Evolutionary conservation across 2,888 invertebrate genomes (phyloP), one percentile per base, ranked within the genome.

Genomic region (Leptinotarsa peninsularis): DNA sequence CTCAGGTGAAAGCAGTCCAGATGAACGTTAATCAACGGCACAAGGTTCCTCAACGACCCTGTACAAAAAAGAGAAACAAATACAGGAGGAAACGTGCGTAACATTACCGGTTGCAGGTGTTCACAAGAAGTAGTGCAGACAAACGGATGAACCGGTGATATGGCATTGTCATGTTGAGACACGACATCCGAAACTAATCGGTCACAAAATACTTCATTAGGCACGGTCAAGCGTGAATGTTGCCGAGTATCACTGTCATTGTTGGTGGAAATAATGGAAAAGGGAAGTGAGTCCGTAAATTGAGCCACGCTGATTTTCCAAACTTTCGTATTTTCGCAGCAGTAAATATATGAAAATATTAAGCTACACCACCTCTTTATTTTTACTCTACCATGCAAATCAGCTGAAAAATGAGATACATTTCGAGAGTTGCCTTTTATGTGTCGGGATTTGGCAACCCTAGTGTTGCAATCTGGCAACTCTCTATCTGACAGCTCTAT

Each of bases 101-200:
- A 71, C 60, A 49, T 60, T 71, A 43, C 49, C 60, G 33, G 63
- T 67, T 73, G 73, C 73, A 73, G 73, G 73, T 73, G 73, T 73
- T 73, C 73, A 49, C 43, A 33, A 68, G 68, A 60, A 68, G 56
- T 73, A 68, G 73, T 60, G 56, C 67, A 72, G 72, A 58, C 72
- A 72, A 66, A 67, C 67, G 67, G 49, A 67, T 67, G 33, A 60
- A 67, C 68, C 43, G 52, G 43, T 68, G 73, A 60, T 73, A 73
- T 58, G 58, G 67, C 73, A 68, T 67, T 73, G 73, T 73, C 73
- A 67, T 73, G 56, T 49, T 67, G 72, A 56, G 67, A 67, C 58
- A 56, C 54, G 73, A 68, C 60, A 73, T 68, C 73, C 73, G 66
- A 68, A 73, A 66, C 73, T 73, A 73, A 73, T 73, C 73, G 68